Evolutionary conservation across 2,113 vertebrate genomes (phyloP).

Genomic region (Cyphotilapia sp.): DNA sequence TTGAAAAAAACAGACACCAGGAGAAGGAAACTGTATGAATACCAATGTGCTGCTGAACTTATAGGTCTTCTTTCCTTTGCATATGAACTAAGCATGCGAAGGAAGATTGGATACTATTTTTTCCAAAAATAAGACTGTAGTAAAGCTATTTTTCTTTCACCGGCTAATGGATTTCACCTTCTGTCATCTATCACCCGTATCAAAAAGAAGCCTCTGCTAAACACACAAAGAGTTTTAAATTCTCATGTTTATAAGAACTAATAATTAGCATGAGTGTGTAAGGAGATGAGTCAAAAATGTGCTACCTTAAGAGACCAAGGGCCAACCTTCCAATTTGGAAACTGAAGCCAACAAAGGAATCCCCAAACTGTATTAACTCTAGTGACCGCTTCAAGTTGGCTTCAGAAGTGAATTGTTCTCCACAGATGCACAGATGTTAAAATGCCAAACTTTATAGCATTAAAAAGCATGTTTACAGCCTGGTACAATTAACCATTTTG

Average conservation of each 20-base stretch:
- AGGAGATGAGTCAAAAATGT: not conserved
- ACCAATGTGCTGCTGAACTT: not conserved
- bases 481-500: not conserved
- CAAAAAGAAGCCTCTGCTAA: not conserved
- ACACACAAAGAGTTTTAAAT: not conserved
- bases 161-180: not conserved
- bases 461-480: not conserved
- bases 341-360: not conserved
- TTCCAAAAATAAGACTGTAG: not conserved
- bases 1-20: not conserved
- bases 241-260: not conserved
- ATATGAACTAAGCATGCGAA: not conserved
- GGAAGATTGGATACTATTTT: not conserved
- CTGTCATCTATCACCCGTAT: not conserved
- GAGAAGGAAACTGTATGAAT: not conserved
- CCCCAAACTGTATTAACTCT: not conserved
- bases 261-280: not conserved
- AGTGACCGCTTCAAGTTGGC: not conserved
- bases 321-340: not conserved
- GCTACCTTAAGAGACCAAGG: not conserved
- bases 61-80: not conserved
- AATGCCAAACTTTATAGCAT: not conserved
- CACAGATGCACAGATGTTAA: not conserved
- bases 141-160: not conserved
- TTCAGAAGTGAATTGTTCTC: not conserved